Evolutionary conservation across 2,113 vertebrate species (phyloP), one percentile per base, ranked within the genome.

Genomic region (Madoqua kirkii): DNA sequence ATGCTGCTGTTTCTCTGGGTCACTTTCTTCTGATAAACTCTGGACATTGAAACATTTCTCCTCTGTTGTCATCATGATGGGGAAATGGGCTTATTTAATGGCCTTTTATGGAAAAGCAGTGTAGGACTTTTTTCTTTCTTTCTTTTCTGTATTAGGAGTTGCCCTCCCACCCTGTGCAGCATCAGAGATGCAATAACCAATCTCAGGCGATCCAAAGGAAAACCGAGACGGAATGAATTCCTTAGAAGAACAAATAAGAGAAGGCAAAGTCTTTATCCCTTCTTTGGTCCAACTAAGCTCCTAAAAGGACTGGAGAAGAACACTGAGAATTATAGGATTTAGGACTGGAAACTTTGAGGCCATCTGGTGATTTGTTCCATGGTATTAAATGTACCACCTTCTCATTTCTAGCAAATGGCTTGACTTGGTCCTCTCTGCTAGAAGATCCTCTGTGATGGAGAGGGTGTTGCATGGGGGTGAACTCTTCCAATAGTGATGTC

Each of bases 21-120:
- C 85, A 74, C 40, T 97, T 96, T 94, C 91, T 96, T 79, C 87
- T 91, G 97, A 96, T 96, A 98, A 95, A 94, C 88, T 98, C 83
- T 87, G 92, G 86, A 90, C 48, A 43, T 25, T 48, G 88, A 89
- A 93, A 93, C 90, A 86, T 96, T 95, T 97, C 90, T 96, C 57
- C 89, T 94, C 88, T 97, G 78, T 87, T 93, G 88, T 93, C 60
- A 87, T 89, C 62, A 23, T 57, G 43, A 85, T 29, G 74, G 90
- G 55, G n/a, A 87, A 87, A 96, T 74, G 50, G 85, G 54, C 31
- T 88, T 93, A 55, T 23, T 82, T 50, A 95, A 74, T 36, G 86
- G 36, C 67, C 97, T 96, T 97, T 96, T 95, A 96, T 94, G 94
- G 97, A 52, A 92, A 97, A 95, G 33, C 13, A 87, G 64, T 27